Percentiles rank a stretch among this genome's conserved stretches.
phyloP scores from a whole-genome alignment of 2,797 vertebrate species.

The Ptychobarbus kaznakovi region DNA sequence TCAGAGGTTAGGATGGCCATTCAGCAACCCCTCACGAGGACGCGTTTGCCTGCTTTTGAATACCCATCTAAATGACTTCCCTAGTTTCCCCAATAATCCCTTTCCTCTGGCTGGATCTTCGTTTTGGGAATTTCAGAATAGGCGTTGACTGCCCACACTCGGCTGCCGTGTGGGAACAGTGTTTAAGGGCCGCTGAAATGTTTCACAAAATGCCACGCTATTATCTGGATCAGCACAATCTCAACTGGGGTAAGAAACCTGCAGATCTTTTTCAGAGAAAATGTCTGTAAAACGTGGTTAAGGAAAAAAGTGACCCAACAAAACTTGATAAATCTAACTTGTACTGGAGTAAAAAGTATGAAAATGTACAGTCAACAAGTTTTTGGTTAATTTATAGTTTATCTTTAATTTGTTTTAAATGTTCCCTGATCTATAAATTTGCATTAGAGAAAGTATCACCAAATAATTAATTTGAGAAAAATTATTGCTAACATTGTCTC shows the following conservation, averaged over 20 bases:
- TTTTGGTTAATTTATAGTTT: too few relatives aligned
- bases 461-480: neutral
- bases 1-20: neutral
- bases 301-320: too few relatives aligned
- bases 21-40: neutral
- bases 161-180: conserved; percentile 49
- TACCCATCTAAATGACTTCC: neutral
- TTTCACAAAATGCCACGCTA: neutral
- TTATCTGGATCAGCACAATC: conserved; percentile 14
- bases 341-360: neutral
- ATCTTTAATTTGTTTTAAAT: neutral
- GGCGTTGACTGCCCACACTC: conserved; percentile 41
- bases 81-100: neutral
- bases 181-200: conserved; percentile 39
- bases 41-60: neutral
- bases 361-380: neutral
- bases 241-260: neutral
- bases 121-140: conserved; percentile 21
- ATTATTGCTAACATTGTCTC: neutral
- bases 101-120: conserved; percentile 14
- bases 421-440: neutral
- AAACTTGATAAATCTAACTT: neutral
- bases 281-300: neutral
- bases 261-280: neutral
- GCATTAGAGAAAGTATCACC: neutral